Base-by-base conservation (phyloP, 2,113 vertebrate genomes). In the Haplochromis vanheusdeni region DNA sequence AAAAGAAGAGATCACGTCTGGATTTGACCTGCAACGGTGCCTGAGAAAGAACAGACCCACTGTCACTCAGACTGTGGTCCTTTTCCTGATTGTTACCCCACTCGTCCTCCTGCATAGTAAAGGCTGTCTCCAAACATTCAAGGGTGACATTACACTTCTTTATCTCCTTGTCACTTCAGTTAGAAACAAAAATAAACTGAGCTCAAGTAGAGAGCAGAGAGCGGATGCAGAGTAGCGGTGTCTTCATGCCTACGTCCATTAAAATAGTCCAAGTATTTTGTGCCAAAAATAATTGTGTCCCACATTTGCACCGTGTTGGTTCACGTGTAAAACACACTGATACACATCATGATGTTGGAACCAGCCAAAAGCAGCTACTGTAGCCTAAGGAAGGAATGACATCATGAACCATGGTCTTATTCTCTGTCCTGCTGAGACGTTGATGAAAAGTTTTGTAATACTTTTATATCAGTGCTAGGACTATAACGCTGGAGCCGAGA, bases 41-140 rank as follows among this genome's bases (percentile, higher is more conserved):
- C 89, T 95, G 95, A 96, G 93, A 94, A 77, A 93, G 68, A 93
- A 87, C 95, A 96, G 95, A 93, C 80, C 89, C 79, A 23, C 90
- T 51, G 35, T 87, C 80, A 86, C 80, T 83, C 60, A 89, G 49
- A 26, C 79, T 77, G 70, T 73, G 12, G 83, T 54, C 26, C 58
- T 92, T 86, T 90, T 81, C 58, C 84, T 28, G 51, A 86, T 5
- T 14, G 37, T 83, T n/a, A 49, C 26, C 10, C 26, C 26, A 47
- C 16, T 77, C 23, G n/a, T 91, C 79, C 37, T 31, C 13, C 23
- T 40, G 5, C 31, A 86, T 80, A 80, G 82, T 82, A 37, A 86
- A 42, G 33, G 65, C 35, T 68, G 79, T 79, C 55, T 81, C 23
- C 49, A 77, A 87, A 80, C 56, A 37, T 70, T 79, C 33, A 17